These are phyloP conservation scores for Mustela nigripes DNA, from an alignment of 2,113 vertebrate genomes.

Conservation along the genomic window DNA sequence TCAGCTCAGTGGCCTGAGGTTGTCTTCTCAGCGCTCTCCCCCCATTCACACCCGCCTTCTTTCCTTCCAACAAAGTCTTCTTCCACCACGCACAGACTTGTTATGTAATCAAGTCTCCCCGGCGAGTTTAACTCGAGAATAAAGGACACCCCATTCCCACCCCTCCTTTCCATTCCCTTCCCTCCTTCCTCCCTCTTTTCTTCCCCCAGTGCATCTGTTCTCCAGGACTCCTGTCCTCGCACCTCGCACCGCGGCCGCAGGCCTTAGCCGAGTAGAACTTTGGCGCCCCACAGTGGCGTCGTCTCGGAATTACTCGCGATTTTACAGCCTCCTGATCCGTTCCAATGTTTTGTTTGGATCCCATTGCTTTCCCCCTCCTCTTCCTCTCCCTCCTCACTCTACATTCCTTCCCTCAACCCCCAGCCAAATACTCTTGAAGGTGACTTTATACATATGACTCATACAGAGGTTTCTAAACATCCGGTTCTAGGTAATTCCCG, in stretches of 20 bases:
- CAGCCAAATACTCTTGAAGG: neutral
- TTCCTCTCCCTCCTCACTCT: neutral
- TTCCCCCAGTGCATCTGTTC: conserved; percentile 75
- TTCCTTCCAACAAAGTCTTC: conserved; percentile 68
- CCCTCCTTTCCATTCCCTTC: neutral
- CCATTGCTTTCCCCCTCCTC: neutral
- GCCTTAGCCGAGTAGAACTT: conserved; percentile 78
- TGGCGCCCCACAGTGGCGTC: conserved; percentile 83
- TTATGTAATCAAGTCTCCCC: conserved; percentile 83
- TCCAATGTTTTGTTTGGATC: neutral
- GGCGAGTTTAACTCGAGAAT: conserved; percentile 77
- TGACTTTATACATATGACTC: neutral
- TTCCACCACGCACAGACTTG: conserved; percentile 69
- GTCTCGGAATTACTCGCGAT: conserved; percentile 35
- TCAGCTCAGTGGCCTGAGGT: conserved; percentile 48
- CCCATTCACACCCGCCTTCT: conserved; percentile 20
- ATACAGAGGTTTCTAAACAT: neutral
- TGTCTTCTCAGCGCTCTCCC: conserved; percentile 51
- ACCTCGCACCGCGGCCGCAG: neutral
- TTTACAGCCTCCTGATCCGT: neutral
- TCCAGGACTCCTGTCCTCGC: conserved; percentile 23
- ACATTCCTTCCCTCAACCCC: neutral
- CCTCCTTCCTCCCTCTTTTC: neutral
- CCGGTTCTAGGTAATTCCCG: neutral
- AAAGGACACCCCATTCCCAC: conserved; percentile 72